These are phyloP conservation scores for Lagorchestes hirsutus DNA, from an alignment of 2,797 vertebrate species.

Conservation along the genomic window DNA sequence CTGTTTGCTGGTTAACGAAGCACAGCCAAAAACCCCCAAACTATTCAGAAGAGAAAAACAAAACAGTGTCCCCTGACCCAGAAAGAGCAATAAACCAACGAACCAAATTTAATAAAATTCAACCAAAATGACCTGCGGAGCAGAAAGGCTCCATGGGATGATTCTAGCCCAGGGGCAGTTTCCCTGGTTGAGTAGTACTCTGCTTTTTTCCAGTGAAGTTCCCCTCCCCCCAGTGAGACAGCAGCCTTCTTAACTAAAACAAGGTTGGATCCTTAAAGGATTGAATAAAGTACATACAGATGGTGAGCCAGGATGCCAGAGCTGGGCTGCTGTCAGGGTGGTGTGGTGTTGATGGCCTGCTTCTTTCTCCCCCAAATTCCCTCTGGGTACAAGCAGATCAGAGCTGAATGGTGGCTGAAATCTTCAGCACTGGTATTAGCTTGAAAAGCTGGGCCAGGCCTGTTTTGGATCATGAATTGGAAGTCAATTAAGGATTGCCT, in stretches of 20 bases:
- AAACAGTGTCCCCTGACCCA: not conserved
- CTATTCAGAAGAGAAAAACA: not conserved
- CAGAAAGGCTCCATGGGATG: not conserved
- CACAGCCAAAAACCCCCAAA: not conserved
- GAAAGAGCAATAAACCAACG: not conserved
- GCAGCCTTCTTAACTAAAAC: not conserved
- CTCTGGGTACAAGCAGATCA: not conserved
- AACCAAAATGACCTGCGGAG: not conserved
- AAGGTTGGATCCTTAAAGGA: not conserved
- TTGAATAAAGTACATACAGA: slow-evolving; percentile 16
- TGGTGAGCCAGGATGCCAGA: not conserved
- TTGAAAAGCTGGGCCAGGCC: not conserved
- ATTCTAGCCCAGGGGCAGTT: not conserved
- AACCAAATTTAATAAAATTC: slow-evolving; percentile 16
- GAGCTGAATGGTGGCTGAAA: not conserved
- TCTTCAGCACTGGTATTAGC: not conserved
- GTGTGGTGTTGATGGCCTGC: not conserved
- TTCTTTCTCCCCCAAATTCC: not conserved
- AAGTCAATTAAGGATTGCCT: not conserved
- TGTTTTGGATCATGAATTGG: not conserved
- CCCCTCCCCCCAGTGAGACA: not conserved
- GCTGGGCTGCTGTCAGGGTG: not conserved
- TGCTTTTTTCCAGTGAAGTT: not conserved
- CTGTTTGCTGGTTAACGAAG: not conserved
- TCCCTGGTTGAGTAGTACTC: not conserved